Conservation (phyloP, 37 sponge, comb jelly and placozoan genomes). For the Beroe forskalii region DNA sequence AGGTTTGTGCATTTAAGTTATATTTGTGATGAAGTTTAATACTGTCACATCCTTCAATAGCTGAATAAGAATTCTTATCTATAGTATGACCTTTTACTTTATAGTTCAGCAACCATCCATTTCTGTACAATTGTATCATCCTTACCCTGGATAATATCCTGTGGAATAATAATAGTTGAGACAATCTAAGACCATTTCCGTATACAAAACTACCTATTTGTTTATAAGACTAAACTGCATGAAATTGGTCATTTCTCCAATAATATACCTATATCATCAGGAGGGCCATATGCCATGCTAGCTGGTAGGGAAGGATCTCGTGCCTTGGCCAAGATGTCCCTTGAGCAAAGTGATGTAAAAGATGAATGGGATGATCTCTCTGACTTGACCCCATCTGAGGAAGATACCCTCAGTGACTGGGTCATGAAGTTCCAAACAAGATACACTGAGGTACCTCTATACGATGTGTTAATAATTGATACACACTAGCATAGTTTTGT, state of each 20-base stretch:
- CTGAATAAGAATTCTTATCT: too few species aligned
- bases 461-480: too few species aligned
- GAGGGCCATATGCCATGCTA: constrained; percentile 53
- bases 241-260: too few species aligned
- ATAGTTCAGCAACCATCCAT: not conserved
- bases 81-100: not conserved
- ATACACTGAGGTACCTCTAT: constrained; percentile 59
- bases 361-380: constrained; percentile 64
- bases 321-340: constrained; percentile 48
- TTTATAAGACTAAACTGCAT: too few species aligned
- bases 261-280: too few species aligned
- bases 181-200: too few species aligned
- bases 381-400: constrained; percentile 36
- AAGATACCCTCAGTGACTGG: constrained; percentile 52
- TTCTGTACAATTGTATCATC: not conserved
- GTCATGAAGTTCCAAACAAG: constrained; percentile 40
- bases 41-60: too few species aligned
- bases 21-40: too few species aligned
- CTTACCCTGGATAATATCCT: not conserved
- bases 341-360: constrained; percentile 31
- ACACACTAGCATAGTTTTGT: too few species aligned
- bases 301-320: constrained; percentile 59
- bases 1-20: too few species aligned
- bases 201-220: too few species aligned
- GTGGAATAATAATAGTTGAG: too few species aligned